Conservation (phyloP, 2,113 vertebrate genomes). For the Calonectris borealis region DNA sequence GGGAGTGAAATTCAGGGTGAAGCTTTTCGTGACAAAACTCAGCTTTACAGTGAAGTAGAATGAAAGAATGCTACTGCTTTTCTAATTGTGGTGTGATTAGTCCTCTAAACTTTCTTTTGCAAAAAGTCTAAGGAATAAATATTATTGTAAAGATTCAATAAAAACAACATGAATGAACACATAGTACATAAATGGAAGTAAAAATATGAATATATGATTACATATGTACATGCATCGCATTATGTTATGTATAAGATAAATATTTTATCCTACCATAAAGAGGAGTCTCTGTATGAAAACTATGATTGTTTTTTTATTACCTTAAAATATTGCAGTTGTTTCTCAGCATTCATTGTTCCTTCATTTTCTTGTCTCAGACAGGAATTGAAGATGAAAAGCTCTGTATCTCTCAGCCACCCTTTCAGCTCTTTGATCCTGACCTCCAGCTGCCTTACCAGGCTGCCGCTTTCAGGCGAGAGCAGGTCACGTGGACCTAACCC, state of each 20-base stretch:
- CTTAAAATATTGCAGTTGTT: constrained; percentile 95
- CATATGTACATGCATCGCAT: constrained; percentile 43
- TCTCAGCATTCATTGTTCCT: constrained; percentile 77
- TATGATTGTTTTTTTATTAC: constrained; percentile 79
- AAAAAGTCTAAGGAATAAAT: background rate
- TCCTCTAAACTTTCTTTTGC: background rate
- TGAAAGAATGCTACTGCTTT: background rate
- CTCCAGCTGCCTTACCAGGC: constrained; percentile 93
- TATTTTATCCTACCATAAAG: constrained; percentile 67
- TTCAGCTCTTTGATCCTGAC: constrained; percentile 94
- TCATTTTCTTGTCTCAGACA: constrained; percentile 87
- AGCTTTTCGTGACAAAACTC: background rate
- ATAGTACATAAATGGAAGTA: constrained; percentile 31
- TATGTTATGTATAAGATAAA: constrained; percentile 55
- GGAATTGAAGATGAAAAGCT: constrained; percentile 98
- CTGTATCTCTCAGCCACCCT: constrained; percentile 94
- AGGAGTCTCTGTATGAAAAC: constrained; percentile 62
- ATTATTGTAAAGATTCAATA: background rate
- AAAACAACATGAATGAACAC: constrained; percentile 30
- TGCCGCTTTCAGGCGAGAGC: constrained; percentile 90
- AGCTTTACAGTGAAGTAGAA: background rate
- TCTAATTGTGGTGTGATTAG: background rate
- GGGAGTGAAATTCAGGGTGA: background rate
- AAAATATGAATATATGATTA: constrained; percentile 46
- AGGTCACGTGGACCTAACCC: constrained; percentile 78